A percentile compares a stretch with the other conserved stretches of the same genome.
Conservation (phyloP, 2,888 invertebrate species). For the Gortyna flavago region DNA sequence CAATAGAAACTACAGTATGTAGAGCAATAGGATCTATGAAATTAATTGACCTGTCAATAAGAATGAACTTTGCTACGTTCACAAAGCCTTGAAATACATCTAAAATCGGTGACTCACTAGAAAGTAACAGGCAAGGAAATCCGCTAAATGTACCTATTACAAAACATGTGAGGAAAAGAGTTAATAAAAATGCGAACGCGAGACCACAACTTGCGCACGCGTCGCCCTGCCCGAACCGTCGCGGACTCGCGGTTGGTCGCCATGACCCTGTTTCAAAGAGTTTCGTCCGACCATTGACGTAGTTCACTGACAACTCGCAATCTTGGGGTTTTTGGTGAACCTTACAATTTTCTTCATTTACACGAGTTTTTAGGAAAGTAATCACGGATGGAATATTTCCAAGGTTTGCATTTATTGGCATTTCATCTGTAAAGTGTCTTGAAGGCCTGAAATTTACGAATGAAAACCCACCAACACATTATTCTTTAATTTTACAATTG, state of each 20-base stretch:
- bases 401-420: conserved; percentile 5
- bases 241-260: conserved; percentile 15
- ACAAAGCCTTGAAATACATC: conserved; percentile 22
- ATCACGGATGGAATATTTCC: not conserved
- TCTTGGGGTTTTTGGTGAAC: conserved; percentile 42
- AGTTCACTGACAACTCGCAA: conserved; percentile 41
- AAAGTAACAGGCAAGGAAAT: conserved; percentile 55
- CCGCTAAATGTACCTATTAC: conserved; percentile 40
- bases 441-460: not conserved
- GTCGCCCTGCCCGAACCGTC: not conserved
- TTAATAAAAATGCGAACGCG: conserved; percentile 22
- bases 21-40: not conserved
- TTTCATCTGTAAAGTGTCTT: not conserved
- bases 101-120: conserved; percentile 33
- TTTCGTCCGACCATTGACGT: conserved; percentile 53
- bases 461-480: not conserved
- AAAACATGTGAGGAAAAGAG: conserved; percentile 43
- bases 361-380: conserved; percentile 40
- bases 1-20: not conserved
- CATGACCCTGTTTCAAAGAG: conserved; percentile 55
- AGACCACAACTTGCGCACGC: conserved; percentile 44
- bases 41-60: not conserved
- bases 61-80: not conserved
- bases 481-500: no score
- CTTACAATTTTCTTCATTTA: conserved; percentile 18